Conservation (phyloP, 2,888 invertebrate species). For the Teleogryllus oceanicus region DNA sequence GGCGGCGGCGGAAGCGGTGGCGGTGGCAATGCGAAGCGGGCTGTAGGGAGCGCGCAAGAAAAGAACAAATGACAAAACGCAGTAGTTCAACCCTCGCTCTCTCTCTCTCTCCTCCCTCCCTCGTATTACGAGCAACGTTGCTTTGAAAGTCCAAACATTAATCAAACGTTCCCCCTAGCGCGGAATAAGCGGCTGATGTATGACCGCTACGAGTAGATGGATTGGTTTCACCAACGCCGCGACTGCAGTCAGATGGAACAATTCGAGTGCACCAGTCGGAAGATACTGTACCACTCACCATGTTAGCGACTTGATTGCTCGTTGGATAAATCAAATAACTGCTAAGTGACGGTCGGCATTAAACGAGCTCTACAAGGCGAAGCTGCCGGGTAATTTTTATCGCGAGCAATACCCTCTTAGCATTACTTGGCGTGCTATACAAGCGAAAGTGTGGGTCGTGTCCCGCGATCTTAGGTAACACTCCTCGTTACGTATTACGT, state of each 20-base stretch:
- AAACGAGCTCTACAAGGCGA: not conserved
- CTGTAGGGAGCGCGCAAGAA: not conserved
- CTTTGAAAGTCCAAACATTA: not conserved
- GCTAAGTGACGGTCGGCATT: not conserved
- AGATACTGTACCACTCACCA: not conserved
- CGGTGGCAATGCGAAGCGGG: not conserved
- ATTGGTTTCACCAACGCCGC: not conserved
- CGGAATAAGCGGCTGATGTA: not conserved
- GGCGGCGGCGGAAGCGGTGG: not conserved
- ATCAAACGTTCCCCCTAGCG: not conserved
- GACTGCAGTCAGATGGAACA: not conserved
- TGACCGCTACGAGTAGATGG: not conserved
- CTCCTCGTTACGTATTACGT: not conserved
- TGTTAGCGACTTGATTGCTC: not conserved
- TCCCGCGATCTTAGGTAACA: not conserved
- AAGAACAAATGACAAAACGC: not conserved
- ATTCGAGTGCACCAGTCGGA: not conserved
- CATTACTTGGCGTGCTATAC: not conserved
- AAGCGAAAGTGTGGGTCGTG: constrained; percentile 4
- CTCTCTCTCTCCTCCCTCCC: not conserved
- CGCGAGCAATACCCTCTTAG: too few relatives aligned
- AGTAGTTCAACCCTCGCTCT: not conserved
- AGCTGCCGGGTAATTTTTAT: not conserved
- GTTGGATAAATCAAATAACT: not conserved
- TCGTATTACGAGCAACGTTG: too few relatives aligned